Conservation (phyloP, 2,888 invertebrate genomes). For the Aleiodes leptofemur region DNA sequence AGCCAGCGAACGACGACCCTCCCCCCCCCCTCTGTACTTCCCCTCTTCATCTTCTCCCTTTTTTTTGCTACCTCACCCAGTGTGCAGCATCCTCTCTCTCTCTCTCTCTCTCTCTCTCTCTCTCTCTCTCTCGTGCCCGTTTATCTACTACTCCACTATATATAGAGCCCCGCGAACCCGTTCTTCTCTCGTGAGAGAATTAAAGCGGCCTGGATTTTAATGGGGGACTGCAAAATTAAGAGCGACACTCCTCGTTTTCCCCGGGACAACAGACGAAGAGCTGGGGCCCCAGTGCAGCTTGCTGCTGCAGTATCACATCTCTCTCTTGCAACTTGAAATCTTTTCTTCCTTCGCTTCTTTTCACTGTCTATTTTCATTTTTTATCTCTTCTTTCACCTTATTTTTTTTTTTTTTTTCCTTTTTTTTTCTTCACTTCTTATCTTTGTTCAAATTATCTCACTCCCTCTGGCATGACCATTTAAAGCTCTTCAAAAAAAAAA, state of each 20-base stretch:
- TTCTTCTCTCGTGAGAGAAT: constrained; percentile 44
- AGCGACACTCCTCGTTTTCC: constrained; percentile 51
- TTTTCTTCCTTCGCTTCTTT: constrained; percentile 42
- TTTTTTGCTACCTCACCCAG: constrained; percentile 32
- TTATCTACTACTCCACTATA: constrained; percentile 3
- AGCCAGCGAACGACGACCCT: constrained; percentile 26
- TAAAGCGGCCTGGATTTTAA: constrained; percentile 53
- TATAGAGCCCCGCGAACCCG: neutral
- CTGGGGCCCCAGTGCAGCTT: constrained; percentile 1
- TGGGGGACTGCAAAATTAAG: constrained; percentile 55
- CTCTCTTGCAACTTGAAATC: constrained; percentile 38
- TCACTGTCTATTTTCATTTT: constrained; percentile 12
- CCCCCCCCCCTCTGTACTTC: constrained; percentile 44
- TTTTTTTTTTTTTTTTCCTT: constrained; percentile 16
- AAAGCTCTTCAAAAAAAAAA: constrained; percentile 29
- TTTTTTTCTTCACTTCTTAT: neutral
- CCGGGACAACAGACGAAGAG: constrained; percentile 30
- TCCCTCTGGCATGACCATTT: constrained; percentile 31
- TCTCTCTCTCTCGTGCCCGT: constrained; percentile 8
- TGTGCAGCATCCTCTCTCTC: neutral
- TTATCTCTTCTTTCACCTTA: constrained; percentile 14
- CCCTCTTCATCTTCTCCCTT: constrained; percentile 36
- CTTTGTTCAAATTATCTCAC: constrained; percentile 13
- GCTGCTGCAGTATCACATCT: neutral
- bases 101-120: constrained; percentile 4